Conservation (phyloP, 1,140 invertebrate species). For the Drosophila carrolli region DNA sequence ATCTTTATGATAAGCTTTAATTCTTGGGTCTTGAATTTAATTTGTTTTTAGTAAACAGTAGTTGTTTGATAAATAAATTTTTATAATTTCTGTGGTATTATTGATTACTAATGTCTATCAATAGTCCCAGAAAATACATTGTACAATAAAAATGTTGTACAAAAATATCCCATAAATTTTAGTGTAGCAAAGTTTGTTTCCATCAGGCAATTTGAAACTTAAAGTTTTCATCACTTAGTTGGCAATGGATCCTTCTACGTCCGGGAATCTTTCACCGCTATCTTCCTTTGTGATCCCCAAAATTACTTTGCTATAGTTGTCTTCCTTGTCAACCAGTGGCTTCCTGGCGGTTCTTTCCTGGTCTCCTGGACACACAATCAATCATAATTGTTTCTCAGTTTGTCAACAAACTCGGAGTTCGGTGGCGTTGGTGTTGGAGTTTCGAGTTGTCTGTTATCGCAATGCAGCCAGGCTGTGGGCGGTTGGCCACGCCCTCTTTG, state of each 20-base stretch:
- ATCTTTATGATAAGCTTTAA: no score
- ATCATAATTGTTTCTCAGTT: slow-evolving; percentile 81
- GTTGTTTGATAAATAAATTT: no score
- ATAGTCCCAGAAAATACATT: no score
- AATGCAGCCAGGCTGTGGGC: slow-evolving; percentile 48
- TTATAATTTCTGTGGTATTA: no score
- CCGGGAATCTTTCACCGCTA: slow-evolving; percentile 18
- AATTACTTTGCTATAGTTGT: slow-evolving; percentile 27
- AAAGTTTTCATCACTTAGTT: slow-evolving; percentile 26
- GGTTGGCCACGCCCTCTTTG: slow-evolving; percentile 30
- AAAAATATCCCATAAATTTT: neutral
- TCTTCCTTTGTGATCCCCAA: slow-evolving; percentile 32
- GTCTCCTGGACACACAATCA: slow-evolving; percentile 62
- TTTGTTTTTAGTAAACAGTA: no score
- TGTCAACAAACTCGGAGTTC: slow-evolving; percentile 67
- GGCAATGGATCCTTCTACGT: slow-evolving; percentile 12
- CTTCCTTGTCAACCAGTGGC: slow-evolving; percentile 30
- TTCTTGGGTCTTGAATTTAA: no score
- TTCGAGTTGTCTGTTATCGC: slow-evolving; percentile 65
- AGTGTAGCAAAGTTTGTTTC: neutral
- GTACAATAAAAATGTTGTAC: no score
- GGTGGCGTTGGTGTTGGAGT: slow-evolving; percentile 46
- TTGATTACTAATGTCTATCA: no score
- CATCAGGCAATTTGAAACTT: slow-evolving; percentile 23
- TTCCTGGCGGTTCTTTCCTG: slow-evolving; percentile 29